Conservation (phyloP, 2,797 vertebrate species). For the Chrysocyon brachyurus region DNA sequence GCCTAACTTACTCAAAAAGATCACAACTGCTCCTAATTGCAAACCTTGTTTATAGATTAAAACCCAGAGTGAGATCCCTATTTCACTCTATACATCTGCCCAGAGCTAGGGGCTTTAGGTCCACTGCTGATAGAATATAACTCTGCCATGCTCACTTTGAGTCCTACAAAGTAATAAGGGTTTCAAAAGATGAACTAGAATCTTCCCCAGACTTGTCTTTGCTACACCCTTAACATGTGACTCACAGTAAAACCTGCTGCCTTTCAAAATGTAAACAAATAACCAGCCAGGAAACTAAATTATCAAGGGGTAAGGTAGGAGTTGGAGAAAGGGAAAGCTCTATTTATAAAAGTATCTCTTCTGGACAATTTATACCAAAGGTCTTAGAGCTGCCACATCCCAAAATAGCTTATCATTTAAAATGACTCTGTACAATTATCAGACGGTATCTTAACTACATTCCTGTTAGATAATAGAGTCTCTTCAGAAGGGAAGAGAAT, state of each 20-base stretch:
- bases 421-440: constrained; percentile 56
- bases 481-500: constrained; percentile 57
- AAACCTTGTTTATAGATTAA: constrained; percentile 12
- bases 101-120: neutral
- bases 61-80: neutral
- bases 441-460: constrained; percentile 1
- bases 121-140: neutral
- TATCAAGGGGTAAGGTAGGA: neutral
- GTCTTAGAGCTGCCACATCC: neutral
- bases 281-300: neutral
- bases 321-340: neutral
- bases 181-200: neutral
- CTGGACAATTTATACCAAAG: constrained; percentile 13
- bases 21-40: neutral
- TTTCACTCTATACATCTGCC: neutral
- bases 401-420: constrained; percentile 57
- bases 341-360: constrained; percentile 50
- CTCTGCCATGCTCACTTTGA: neutral
- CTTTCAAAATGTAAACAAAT: constrained; percentile 33
- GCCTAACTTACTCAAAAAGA: neutral
- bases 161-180: neutral
- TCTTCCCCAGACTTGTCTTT: neutral
- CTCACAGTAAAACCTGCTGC: neutral
- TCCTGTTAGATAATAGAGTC: neutral
- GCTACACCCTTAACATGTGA: neutral